Evolutionary conservation across 35 echinoderm and acorn worm species (phyloP).

Genomic region (Apostichopus parvimensis): DNA sequence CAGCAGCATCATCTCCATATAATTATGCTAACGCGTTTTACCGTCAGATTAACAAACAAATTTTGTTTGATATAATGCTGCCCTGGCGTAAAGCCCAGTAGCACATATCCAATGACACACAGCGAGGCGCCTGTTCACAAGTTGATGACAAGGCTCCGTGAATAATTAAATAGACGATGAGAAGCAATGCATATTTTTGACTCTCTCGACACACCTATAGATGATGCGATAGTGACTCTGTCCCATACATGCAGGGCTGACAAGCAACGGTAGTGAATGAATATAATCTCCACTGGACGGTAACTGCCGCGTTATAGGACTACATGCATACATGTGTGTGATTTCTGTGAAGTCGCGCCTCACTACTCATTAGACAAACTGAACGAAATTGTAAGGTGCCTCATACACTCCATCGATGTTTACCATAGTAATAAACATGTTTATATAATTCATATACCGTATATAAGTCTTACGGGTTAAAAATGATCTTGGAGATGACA

Average conservation of each 20-base stretch:
- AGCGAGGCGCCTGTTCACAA: neutral
- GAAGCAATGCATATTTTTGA: neutral
- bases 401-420: neutral
- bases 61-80: too few species aligned
- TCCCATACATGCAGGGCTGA: too few species aligned
- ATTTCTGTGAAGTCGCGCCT: neutral
- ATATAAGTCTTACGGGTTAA: too few species aligned
- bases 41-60: neutral
- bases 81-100: neutral
- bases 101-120: too few species aligned
- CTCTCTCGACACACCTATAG: neutral
- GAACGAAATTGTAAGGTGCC: neutral
- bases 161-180: neutral
- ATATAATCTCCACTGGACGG: too few species aligned
- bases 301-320: too few species aligned
- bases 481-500: too few species aligned
- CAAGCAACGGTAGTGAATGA: too few species aligned
- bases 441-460: too few species aligned
- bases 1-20: neutral
- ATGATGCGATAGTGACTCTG: too few species aligned
- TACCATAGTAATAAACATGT: too few species aligned
- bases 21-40: neutral
- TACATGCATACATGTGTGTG: neutral
- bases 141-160: neutral
- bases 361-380: neutral